Conservation (phyloP, 37 sponge, comb jelly and placozoan species). For the Beroe forskalii region DNA sequence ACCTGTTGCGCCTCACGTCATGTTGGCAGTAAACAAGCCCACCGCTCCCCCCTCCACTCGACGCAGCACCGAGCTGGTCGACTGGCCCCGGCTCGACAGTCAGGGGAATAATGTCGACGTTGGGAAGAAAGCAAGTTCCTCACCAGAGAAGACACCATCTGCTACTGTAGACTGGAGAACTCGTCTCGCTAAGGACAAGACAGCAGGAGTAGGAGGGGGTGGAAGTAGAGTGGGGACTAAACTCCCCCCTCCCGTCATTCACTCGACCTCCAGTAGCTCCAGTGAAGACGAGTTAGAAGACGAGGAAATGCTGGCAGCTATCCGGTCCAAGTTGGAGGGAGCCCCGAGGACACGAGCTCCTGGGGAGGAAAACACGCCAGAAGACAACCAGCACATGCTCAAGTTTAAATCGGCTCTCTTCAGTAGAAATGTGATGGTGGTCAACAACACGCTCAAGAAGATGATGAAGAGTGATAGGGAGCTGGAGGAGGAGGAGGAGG, state of each 20-base stretch:
- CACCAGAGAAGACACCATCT: neutral
- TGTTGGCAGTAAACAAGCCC: neutral
- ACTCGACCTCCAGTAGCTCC: neutral
- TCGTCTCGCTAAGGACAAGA: neutral
- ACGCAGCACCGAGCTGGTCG: neutral
- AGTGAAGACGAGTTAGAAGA: conserved; percentile 42
- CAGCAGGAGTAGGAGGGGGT: neutral
- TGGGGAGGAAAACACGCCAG: neutral
- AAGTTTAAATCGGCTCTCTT: conserved; percentile 53
- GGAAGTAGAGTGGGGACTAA: neutral
- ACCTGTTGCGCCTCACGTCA: neutral
- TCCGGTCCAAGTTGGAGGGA: conserved; percentile 24
- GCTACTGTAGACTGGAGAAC: neutral
- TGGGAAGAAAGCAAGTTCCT: neutral
- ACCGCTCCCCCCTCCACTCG: neutral
- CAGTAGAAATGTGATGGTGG: conserved; percentile 59
- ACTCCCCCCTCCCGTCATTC: neutral
- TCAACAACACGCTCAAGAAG: conserved; percentile 30
- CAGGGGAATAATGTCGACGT: conserved; percentile 22
- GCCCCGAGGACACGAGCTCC: neutral
- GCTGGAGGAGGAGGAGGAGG: neutral
- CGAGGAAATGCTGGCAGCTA: conserved; percentile 34
- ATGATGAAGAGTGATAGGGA: conserved; percentile 34
- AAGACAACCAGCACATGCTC: conserved; percentile 9
- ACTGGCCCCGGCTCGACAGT: conserved; percentile 46